Conservation (phyloP, 2,888 invertebrate genomes). For the Luperina nickerlii region DNA sequence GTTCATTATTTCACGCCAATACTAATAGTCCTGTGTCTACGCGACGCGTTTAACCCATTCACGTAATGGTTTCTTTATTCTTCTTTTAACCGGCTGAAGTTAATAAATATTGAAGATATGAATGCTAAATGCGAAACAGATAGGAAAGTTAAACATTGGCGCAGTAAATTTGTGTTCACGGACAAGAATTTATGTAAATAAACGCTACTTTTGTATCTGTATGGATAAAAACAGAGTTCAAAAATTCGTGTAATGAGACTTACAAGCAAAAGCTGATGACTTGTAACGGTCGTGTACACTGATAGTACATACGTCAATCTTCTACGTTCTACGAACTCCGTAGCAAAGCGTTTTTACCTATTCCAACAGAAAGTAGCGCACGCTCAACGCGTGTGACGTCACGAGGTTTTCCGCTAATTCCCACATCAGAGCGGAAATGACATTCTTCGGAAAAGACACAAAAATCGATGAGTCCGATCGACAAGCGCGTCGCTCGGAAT, state of each 20-base stretch:
- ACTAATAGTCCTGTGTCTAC: conserved; percentile 81
- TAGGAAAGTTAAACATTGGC: conserved; percentile 42
- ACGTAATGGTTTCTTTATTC: conserved; percentile 65
- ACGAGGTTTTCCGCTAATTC: conserved; percentile 26
- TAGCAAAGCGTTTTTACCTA: not conserved
- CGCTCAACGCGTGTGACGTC: not conserved
- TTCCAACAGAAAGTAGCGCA: conserved; percentile 23
- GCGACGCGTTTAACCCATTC: conserved; percentile 71
- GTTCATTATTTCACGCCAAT: conserved; percentile 86
- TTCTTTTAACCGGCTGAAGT: conserved; percentile 42
- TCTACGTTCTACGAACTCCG: conserved; percentile 20
- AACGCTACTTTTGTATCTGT: conserved; percentile 9
- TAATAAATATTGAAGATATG: conserved; percentile 53
- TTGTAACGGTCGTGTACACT: conserved; percentile 12
- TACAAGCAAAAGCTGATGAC: conserved; percentile 17
- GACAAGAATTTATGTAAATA: conserved; percentile 13
- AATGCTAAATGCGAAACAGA: conserved; percentile 47
- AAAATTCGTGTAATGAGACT: conserved; percentile 20
- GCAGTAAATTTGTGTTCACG: conserved; percentile 15
- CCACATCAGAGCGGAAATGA: conserved; percentile 40
- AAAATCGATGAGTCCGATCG: conserved; percentile 66
- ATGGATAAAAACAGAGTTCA: conserved; percentile 13
- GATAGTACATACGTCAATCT: conserved; percentile 10
- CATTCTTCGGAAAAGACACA: conserved; percentile 60
- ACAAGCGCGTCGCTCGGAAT: conserved; percentile 65